phyloP scores from a whole-genome alignment of 2,888 invertebrate species.

The Brenthis daphne region DNA sequence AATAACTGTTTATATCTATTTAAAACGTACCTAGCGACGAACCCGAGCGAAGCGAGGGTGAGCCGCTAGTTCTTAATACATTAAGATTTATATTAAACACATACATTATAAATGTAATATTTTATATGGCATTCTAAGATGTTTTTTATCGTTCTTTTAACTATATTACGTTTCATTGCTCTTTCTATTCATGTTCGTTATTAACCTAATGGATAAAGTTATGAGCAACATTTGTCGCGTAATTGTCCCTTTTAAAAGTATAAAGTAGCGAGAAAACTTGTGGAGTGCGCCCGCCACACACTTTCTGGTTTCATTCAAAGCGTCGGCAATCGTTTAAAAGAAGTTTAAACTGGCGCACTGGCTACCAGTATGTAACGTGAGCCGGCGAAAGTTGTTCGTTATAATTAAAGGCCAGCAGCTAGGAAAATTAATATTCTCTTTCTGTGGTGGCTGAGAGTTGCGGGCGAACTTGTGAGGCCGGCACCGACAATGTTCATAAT shows the following conservation, averaged over 20 bases:
- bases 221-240: constrained; percentile 36
- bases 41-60: too few species aligned
- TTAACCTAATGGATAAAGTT: constrained; percentile 38
- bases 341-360: constrained; percentile 58
- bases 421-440: constrained; percentile 69
- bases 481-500: constrained; percentile 36
- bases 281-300: constrained; percentile 44
- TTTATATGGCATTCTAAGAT: background rate
- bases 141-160: background rate
- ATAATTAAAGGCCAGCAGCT: constrained; percentile 65
- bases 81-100: background rate
- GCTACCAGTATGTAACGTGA: constrained; percentile 63
- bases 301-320: constrained; percentile 46
- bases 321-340: constrained; percentile 51
- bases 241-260: constrained; percentile 44
- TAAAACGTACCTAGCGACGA: too few species aligned
- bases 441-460: constrained; percentile 48
- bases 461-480: constrained; percentile 39
- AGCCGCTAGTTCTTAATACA: background rate
- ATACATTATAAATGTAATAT: background rate
- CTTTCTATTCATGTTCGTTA: constrained; percentile 28
- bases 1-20: too few species aligned
- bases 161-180: constrained; percentile 23
- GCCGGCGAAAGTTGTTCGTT: constrained; percentile 66
- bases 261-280: constrained; percentile 47